Conservation (phyloP, 2,113 vertebrate genomes). For the Pimephales promelas region DNA sequence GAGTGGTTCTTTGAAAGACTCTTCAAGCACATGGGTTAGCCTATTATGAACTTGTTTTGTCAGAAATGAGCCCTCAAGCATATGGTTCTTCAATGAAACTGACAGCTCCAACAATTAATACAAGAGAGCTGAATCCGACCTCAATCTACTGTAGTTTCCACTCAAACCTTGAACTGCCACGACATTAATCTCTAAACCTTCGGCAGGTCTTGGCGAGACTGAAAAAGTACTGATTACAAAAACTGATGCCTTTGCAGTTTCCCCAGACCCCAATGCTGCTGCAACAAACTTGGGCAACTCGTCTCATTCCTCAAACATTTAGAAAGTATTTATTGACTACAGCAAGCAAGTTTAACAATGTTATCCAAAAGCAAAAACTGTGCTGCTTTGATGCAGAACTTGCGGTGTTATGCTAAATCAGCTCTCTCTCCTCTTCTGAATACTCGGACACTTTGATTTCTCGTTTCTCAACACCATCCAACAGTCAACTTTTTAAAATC, state of each 20-base stretch:
- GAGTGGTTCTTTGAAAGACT: conserved; percentile 22
- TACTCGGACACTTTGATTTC: background rate
- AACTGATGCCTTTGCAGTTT: background rate
- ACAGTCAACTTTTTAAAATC: background rate
- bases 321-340: background rate
- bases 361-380: background rate
- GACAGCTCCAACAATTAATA: conserved; percentile 18
- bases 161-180: background rate
- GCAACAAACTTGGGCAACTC: background rate
- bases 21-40: conserved; percentile 16
- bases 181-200: conserved; percentile 8
- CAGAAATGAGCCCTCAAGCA: conserved; percentile 24
- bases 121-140: background rate
- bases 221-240: conserved; percentile 14
- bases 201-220: background rate
- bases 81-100: background rate
- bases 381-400: background rate
- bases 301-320: background rate
- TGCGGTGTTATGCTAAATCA: conserved; percentile 1
- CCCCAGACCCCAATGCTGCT: background rate
- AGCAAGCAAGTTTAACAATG: conserved; percentile 12
- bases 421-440: background rate
- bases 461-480: background rate
- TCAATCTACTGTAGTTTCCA: background rate
- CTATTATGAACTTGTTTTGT: conserved; percentile 27